A percentile compares a stretch with the other conserved stretches of the same genome.
Evolutionary conservation across 1,140 invertebrate genomes (phyloP).

Genomic region (Drosophila tropicalis): DNA sequence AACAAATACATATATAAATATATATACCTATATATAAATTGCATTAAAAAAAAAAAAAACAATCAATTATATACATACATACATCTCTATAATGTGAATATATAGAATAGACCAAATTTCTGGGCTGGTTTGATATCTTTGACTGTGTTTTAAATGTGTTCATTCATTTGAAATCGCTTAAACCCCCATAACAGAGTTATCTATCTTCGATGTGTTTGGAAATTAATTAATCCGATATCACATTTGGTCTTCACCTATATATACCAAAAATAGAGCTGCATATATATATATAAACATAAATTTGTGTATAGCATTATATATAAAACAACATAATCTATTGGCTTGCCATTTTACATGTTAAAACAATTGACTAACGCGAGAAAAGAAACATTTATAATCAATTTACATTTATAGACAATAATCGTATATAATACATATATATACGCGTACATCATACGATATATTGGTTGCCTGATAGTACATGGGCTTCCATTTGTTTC

Average conservation of each 20-base stretch:
- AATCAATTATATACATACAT: conserved; percentile 4
- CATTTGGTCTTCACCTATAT: conserved; percentile 11
- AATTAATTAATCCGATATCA: background rate
- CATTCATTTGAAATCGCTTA: background rate
- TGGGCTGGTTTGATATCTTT: too few relatives aligned
- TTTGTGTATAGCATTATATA: conserved; percentile 61
- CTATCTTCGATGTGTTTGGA: background rate
- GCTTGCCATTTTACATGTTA: conserved; percentile 57
- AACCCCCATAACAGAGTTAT: background rate
- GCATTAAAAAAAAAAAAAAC: background rate
- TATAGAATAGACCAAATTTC: background rate
- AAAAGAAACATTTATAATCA: conserved; percentile 51
- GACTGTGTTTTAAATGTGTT: background rate
- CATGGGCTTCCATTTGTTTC: conserved; percentile 51
- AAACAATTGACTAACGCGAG: conserved; percentile 78
- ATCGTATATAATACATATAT: conserved; percentile 27
- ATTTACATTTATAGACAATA: conserved; percentile 44
- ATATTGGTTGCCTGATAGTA: conserved; percentile 43
- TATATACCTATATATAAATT: conserved; percentile 37
- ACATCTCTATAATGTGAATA: conserved; percentile 22
- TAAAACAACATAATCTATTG: conserved; percentile 71
- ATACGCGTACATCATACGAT: conserved; percentile 13
- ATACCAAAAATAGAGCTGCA: conserved; percentile 33
- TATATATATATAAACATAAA: conserved; percentile 29
- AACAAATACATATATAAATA: conserved; percentile 63